Percentiles rank a stretch among this genome's conserved stretches.
Evolutionary conservation across 2,797 vertebrate species (phyloP).

Genomic region (Hipposideros larvatus): DNA sequence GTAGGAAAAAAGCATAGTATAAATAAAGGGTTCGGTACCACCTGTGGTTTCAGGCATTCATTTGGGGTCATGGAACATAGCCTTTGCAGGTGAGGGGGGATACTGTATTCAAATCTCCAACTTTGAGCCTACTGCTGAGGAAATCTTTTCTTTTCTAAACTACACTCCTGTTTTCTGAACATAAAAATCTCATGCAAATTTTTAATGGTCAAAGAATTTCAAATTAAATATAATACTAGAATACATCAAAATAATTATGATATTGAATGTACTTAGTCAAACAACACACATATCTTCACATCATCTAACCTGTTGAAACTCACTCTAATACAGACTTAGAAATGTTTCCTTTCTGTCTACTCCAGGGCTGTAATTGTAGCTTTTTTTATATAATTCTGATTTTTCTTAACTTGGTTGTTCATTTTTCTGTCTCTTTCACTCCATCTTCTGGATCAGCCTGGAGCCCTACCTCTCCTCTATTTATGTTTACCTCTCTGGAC

Average conservation of each 20-base stretch:
- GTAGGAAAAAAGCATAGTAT: neutral
- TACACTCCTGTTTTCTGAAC: neutral
- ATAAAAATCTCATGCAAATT: neutral
- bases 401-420: constrained; percentile 30
- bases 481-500: neutral
- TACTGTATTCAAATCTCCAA: neutral
- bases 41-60: neutral
- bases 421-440: constrained; percentile 20
- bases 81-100: too few species aligned
- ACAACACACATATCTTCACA: neutral
- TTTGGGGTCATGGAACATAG: neutral
- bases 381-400: neutral
- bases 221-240: constrained; percentile 46
- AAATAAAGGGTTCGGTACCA: neutral
- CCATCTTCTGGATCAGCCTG: neutral
- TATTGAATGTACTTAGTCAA: constrained; percentile 1
- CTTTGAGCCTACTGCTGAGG: neutral
- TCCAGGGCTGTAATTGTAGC: neutral
- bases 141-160: neutral
- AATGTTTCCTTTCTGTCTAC: neutral
- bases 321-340: neutral
- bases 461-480: neutral
- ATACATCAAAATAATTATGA: neutral
- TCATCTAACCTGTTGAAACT: neutral
- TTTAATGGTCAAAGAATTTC: constrained; percentile 52